These are phyloP conservation scores for Leiothrix lutea DNA, from an alignment of 2,113 vertebrate genomes.

Conservation along the genomic window DNA sequence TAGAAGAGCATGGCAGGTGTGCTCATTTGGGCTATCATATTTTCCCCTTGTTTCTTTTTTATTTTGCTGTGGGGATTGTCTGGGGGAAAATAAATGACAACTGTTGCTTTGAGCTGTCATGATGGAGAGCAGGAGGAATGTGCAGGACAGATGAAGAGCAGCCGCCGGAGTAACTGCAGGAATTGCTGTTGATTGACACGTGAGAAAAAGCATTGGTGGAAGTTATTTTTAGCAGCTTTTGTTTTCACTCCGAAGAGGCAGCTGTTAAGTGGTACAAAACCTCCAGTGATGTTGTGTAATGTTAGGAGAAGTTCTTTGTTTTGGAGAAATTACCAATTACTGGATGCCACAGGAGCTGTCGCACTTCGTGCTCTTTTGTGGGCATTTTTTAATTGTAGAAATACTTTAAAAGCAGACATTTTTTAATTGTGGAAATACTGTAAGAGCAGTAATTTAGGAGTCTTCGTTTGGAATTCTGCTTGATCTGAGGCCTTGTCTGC, in stretches of 20 bases:
- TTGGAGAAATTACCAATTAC: not conserved
- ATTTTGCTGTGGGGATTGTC: not conserved
- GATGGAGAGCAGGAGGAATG: not conserved
- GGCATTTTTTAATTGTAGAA: not conserved
- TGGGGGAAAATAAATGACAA: not conserved
- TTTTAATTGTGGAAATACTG: not conserved
- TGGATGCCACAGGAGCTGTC: not conserved
- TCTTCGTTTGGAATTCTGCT: not conserved
- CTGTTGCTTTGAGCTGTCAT: not conserved
- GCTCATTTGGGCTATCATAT: not conserved
- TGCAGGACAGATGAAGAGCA: not conserved
- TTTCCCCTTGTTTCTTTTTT: not conserved
- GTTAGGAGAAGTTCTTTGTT: not conserved
- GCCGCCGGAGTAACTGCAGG: not conserved
- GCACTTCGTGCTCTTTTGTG: not conserved
- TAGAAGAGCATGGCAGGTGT: not conserved
- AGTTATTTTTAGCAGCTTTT: constrained; percentile 52
- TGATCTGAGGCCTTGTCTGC: not conserved
- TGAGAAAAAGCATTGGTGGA: not conserved
- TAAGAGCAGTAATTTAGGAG: not conserved
- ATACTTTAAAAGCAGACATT: not conserved
- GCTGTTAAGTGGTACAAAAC: not conserved
- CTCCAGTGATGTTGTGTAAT: not conserved
- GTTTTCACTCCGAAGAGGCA: constrained; percentile 4
- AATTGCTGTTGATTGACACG: not conserved